These are phyloP conservation scores for Philopedon plagiatum DNA, from an alignment of 2,888 invertebrate genomes.

Conservation along the genomic window DNA sequence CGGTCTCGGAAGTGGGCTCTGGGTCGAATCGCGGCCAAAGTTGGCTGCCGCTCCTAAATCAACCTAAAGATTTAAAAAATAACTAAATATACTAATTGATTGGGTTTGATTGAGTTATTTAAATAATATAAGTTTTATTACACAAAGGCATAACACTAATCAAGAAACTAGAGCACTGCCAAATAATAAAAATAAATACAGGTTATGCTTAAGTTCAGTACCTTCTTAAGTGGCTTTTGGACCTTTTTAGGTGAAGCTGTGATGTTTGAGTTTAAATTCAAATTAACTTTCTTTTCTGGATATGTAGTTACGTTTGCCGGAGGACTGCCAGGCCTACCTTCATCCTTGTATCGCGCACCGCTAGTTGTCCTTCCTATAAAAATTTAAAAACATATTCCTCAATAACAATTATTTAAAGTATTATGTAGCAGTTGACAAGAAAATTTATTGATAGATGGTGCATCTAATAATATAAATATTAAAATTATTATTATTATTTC, in stretches of 20 bases:
- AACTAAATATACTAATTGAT: too few species aligned
- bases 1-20: constrained; percentile 61
- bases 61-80: constrained; percentile 62
- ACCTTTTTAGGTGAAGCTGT: constrained; percentile 67
- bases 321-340: constrained; percentile 53
- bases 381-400: neutral
- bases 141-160: too few species aligned
- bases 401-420: too few species aligned
- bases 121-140: too few species aligned
- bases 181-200: neutral
- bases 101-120: too few species aligned
- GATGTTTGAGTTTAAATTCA: constrained; percentile 69
- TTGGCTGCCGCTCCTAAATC: constrained; percentile 80
- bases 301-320: constrained; percentile 54
- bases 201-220: too few species aligned
- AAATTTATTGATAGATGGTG: too few species aligned
- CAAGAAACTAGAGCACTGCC: neutral
- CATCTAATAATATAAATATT: neutral
- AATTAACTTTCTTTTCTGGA: constrained; percentile 66
- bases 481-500: neutral
- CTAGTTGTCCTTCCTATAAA: constrained; percentile 51
- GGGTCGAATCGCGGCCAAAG: constrained; percentile 73
- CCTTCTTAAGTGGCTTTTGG: constrained; percentile 70
- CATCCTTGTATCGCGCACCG: constrained; percentile 60
- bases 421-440: too few species aligned